These are phyloP conservation scores for Melanerpes aurifrons DNA, from an alignment of 2,113 vertebrate species.

Conservation along the genomic window DNA sequence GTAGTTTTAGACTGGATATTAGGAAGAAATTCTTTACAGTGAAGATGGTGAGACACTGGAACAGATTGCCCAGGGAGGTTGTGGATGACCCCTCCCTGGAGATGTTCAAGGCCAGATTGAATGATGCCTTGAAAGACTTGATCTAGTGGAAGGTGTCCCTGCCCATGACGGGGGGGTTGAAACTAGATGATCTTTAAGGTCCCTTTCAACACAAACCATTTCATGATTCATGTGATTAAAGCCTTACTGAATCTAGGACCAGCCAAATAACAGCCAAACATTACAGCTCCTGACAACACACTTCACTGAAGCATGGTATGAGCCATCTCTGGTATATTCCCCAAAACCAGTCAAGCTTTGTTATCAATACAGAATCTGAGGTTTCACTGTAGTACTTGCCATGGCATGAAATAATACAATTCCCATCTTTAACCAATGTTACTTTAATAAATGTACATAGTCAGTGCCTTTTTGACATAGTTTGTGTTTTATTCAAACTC, in stretches of 20 bases:
- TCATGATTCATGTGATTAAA: neutral
- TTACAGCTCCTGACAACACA: neutral
- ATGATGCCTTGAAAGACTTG: too few species aligned
- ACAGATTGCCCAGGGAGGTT: too few species aligned
- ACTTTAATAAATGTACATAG: neutral
- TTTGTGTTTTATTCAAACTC: neutral
- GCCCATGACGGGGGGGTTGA: too few species aligned
- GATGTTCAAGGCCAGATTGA: too few species aligned
- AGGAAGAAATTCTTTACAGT: too few species aligned
- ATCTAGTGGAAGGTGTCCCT: too few species aligned
- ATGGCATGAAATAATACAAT: neutral
- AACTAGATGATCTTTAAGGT: too few species aligned
- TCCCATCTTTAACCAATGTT: neutral
- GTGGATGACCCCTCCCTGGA: too few species aligned
- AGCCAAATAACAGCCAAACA: neutral
- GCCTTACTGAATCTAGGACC: neutral
- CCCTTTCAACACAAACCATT: too few species aligned
- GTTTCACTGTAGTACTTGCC: neutral
- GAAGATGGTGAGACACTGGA: too few species aligned
- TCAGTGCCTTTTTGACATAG: accelerated
- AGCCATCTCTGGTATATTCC: neutral
- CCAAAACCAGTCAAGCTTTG: neutral
- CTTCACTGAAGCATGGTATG: neutral
- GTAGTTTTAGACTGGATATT: too few species aligned
- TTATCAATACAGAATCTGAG: accelerated